Evolutionary conservation across 1,140 invertebrate species (phyloP).

Genomic region (Brachionus koreanus): DNA sequence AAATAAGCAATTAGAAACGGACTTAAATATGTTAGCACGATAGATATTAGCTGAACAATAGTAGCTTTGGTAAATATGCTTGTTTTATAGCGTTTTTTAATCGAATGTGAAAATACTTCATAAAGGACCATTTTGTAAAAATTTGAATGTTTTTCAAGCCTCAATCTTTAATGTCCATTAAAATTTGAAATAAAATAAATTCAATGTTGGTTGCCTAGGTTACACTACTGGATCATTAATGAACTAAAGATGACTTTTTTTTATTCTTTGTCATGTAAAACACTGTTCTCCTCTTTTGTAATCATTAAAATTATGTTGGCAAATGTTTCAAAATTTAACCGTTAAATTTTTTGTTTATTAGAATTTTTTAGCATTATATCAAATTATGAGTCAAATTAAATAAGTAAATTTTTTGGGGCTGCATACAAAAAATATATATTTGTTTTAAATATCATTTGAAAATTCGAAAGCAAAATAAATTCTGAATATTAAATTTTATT

Average conservation of each 20-base stretch:
- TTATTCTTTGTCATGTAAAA: not conserved
- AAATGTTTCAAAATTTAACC: not conserved
- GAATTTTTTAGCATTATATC: too few species aligned
- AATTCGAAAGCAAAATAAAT: not conserved
- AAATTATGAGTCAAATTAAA: not conserved
- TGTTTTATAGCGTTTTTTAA: constrained; percentile 54
- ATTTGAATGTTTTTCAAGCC: not conserved
- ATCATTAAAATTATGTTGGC: not conserved
- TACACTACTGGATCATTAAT: not conserved
- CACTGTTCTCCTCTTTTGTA: not conserved
- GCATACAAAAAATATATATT: not conserved
- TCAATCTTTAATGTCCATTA: constrained; percentile 14
- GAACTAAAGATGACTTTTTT: not conserved
- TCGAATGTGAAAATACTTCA: constrained; percentile 55
- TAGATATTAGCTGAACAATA: constrained; percentile 50
- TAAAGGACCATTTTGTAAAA: constrained; percentile 54
- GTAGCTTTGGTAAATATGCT: constrained; percentile 55
- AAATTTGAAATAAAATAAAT: not conserved
- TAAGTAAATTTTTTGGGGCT: not conserved
- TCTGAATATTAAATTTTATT: not conserved
- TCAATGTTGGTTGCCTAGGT: constrained; percentile 3
- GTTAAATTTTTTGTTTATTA: too few species aligned
- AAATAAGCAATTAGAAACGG: constrained; percentile 55
- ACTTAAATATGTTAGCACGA: constrained; percentile 54
- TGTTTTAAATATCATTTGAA: not conserved